Base-by-base conservation (phyloP, 2,888 invertebrate species). In the Lucinisca nassula region DNA sequence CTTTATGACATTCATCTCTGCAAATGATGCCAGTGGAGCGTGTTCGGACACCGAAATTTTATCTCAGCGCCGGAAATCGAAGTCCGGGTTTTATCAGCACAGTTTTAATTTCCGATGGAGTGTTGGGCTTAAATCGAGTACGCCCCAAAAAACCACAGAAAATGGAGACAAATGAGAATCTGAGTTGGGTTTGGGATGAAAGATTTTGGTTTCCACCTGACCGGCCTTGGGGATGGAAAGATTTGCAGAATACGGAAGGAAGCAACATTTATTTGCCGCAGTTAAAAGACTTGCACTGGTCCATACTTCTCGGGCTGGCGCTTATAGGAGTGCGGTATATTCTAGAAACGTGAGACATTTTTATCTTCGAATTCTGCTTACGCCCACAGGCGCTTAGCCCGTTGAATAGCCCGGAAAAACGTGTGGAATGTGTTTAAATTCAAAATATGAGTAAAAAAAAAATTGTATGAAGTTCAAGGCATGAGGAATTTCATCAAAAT, bases 211-310 rank as follows among this genome's bases (percentile, higher is more conserved):
- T 84, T 51, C 82, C 84, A 32, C 49, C 73, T 1, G 49, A 32
- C 3, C 35, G 49, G 2, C 77, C 67, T 17, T 78, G 70, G 37
- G 84, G 87, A 27, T 89, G 89, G 89, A 89, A 89, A 55, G 86
- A 87, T 67, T 74, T 89, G 45, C 78, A 55, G 12, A 89, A 89
- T 38, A 61, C 67, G 58, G 85, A 84, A 10, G 87, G 87, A 17
- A 79, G 82, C 70, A 40, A 32, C n/a, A 70, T 80, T 8, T 89
- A 89, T 67, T 79, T 72, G 17, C 89, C 89, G 6, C 78, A 89
- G 21, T 37, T 87, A 3, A 78, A 79, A 35, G 77, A 89, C 45
- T 37, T 89, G 17, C 79, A 89, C 38, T 89, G 87, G 89, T 72
- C 87, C 0, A 24, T 89, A 6, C 37, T 87, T 17, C 24, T 87